These are phyloP conservation scores for Mesorhabditis sp. DNA, from an alignment of 2,888 invertebrate species.

Conservation along the genomic window DNA sequence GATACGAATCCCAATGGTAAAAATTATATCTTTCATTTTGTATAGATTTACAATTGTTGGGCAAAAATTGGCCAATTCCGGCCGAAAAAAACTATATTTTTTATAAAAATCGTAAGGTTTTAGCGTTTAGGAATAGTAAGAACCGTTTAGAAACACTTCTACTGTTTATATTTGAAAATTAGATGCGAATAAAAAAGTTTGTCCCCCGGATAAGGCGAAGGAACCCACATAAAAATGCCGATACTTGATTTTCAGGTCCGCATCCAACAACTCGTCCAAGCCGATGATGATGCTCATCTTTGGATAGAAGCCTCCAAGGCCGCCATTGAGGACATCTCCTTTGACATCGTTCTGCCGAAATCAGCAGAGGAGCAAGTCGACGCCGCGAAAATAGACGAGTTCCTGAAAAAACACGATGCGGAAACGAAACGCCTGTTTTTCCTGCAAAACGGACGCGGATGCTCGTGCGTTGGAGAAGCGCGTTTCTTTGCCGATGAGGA, in stretches of 20 bases:
- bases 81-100: background rate
- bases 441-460: slow-evolving; percentile 71
- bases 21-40: background rate
- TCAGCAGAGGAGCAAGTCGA: slow-evolving; percentile 11
- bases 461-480: slow-evolving; percentile 93
- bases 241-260: background rate
- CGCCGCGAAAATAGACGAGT: slow-evolving; percentile 40
- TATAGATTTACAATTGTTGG: too few species aligned
- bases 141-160: too few species aligned
- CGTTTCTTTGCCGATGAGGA: slow-evolving; percentile 87
- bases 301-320: slow-evolving; percentile 29
- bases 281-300: slow-evolving; percentile 7
- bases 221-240: too few species aligned
- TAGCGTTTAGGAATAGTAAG: too few species aligned
- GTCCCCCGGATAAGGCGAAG: too few species aligned
- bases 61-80: background rate
- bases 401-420: slow-evolving; percentile 69
- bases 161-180: too few species aligned
- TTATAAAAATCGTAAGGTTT: background rate
- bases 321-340: slow-evolving; percentile 21
- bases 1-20: slow-evolving; percentile 34
- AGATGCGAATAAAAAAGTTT: too few species aligned
- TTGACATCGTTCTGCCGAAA: slow-evolving; percentile 23
- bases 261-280: background rate
- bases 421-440: slow-evolving; percentile 86